Evolutionary conservation across 1,140 invertebrate genomes (phyloP).

Genomic region (Ephestia elutella): DNA sequence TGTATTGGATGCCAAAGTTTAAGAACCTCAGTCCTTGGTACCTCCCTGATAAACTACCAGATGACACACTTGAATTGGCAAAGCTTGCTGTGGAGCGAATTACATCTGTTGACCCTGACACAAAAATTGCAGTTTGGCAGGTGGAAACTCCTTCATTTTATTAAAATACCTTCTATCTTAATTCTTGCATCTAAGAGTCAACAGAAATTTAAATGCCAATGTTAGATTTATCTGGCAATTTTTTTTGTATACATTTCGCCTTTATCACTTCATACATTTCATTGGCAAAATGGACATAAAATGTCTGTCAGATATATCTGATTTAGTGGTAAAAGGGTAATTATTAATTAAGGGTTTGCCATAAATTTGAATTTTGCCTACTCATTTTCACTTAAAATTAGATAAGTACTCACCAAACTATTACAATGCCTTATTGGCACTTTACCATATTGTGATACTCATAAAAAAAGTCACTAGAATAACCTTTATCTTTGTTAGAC

Average conservation of each 20-base stretch:
- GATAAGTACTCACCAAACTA: too few relatives aligned
- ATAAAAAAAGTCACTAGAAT: too few relatives aligned
- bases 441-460: too few relatives aligned
- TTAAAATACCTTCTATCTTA: constrained; percentile 12
- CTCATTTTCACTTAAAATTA: too few relatives aligned
- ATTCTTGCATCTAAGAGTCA: constrained; percentile 12
- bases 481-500: constrained; percentile 70
- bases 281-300: too few relatives aligned
- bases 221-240: too few relatives aligned
- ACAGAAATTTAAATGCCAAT: too few relatives aligned
- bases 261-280: too few relatives aligned
- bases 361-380: too few relatives aligned
- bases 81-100: constrained; percentile 90
- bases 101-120: constrained; percentile 87
- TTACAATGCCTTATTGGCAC: too few relatives aligned
- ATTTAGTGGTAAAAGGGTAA: background rate
- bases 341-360: background rate
- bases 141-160: constrained; percentile 53
- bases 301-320: too few relatives aligned
- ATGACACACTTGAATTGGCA: constrained; percentile 87
- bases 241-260: too few relatives aligned
- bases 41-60: constrained; percentile 83
- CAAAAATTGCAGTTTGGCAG: constrained; percentile 81
- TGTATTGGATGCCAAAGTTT: constrained; percentile 99
- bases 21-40: constrained; percentile 93